These are phyloP conservation scores for Agrilus planipennis DNA, from an alignment of 1,140 invertebrate species.

Conservation along the genomic window DNA sequence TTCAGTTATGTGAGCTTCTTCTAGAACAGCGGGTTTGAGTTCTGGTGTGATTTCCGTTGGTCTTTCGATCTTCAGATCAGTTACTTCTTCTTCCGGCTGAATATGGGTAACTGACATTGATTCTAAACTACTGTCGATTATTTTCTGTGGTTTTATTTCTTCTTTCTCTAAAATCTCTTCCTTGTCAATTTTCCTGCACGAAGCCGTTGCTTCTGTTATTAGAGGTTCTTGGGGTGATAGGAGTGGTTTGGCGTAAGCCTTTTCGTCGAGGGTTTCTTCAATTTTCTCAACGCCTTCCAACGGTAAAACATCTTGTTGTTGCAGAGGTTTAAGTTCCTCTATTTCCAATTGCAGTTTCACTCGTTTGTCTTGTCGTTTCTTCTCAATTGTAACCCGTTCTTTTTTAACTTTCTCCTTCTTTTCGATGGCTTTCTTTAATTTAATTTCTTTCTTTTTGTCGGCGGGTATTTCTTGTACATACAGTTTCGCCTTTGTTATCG, in stretches of 20 bases:
- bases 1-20: slow-evolving; percentile 35
- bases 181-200: slow-evolving; percentile 49
- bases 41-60: slow-evolving; percentile 28
- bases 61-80: slow-evolving; percentile 36
- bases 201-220: slow-evolving; percentile 46
- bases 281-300: slow-evolving; percentile 38
- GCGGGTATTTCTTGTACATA: slow-evolving; percentile 43
- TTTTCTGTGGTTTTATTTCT: slow-evolving; percentile 39
- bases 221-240: slow-evolving; percentile 46
- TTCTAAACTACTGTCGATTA: too few species aligned
- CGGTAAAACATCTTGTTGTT: slow-evolving; percentile 38
- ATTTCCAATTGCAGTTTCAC: slow-evolving; percentile 30
- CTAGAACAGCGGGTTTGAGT: slow-evolving; percentile 28
- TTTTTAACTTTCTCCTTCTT: slow-evolving; percentile 42
- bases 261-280: slow-evolving; percentile 25
- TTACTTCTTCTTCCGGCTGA: slow-evolving; percentile 40
- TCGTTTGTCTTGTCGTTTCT: slow-evolving; percentile 32
- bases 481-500: slow-evolving; percentile 66
- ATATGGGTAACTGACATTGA: slow-evolving; percentile 45
- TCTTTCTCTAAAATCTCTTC: slow-evolving; percentile 36
- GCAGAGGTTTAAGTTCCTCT: slow-evolving; percentile 38
- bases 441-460: slow-evolving; percentile 28
- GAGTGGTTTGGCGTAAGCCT: slow-evolving; percentile 39
- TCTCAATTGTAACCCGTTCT: slow-evolving; percentile 41
- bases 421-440: slow-evolving; percentile 40